Evolutionary conservation across 2,113 vertebrate species (phyloP).

Genomic region (Pteronura brasiliensis): DNA sequence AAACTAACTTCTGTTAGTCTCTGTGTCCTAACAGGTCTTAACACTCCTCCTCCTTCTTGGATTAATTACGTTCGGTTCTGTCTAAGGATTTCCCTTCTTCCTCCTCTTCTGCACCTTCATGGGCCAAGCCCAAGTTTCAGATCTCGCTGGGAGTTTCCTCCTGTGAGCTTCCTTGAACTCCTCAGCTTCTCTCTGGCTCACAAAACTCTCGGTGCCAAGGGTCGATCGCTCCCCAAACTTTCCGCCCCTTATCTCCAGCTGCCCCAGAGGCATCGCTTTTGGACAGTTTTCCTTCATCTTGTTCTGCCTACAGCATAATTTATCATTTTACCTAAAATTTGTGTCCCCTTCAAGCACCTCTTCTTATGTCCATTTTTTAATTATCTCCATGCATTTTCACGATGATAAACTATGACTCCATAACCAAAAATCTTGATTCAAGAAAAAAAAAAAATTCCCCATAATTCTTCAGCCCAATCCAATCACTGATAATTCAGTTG

Average conservation of each 20-base stretch:
- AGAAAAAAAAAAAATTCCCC: not conserved
- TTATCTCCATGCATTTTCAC: not conserved
- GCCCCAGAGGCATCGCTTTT: not conserved
- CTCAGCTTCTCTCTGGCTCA: not conserved
- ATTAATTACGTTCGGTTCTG: not conserved
- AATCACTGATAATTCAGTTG: not conserved
- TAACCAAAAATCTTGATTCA: not conserved
- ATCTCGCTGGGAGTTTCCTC: not conserved
- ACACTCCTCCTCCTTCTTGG: not conserved
- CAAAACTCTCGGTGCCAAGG: not conserved
- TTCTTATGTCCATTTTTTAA: not conserved
- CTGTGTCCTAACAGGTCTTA: not conserved
- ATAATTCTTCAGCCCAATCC: not conserved
- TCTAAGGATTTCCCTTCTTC: not conserved
- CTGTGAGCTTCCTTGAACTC: not conserved
- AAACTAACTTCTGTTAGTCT: not conserved
- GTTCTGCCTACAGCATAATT: not conserved
- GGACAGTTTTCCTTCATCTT: not conserved
- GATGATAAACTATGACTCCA: not conserved
- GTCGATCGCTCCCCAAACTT: not conserved
- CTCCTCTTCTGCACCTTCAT: not conserved
- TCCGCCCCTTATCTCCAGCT: not conserved
- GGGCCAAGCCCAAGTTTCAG: not conserved
- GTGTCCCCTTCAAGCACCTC: not conserved
- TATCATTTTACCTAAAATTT: slow-evolving; percentile 35